Base-by-base conservation (phyloP, 1,140 invertebrate genomes). In the Tetramorium parvispinum region DNA sequence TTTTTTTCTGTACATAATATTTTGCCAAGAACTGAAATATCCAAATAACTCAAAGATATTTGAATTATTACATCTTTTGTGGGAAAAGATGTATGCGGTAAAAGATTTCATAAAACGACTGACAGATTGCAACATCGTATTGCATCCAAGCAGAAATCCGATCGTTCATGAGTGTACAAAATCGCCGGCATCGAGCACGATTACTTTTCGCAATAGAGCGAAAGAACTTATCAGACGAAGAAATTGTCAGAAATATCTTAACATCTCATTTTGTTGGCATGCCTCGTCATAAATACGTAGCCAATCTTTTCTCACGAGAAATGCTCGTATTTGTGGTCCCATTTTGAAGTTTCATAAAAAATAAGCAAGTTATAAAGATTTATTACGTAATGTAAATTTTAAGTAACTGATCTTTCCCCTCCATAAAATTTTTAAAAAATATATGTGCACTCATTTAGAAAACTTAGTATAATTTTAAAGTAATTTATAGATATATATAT, bases 101-200 rank as follows among this genome's bases (percentile, higher is more conserved):
- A 51, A 1, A 70, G 43, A 71, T 49, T 71, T 51, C 16, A 51
- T 32, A 71, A 46, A 27, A 16, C 16, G 24, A 49, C 7, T 49
- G 43, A 43, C 18, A 43, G 4, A 24, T 49, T 49, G 68, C n/a
- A 24, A 68, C 21, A 49, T 27, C 7, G 6, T 6, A 46, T 49
- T 70, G 13, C 7, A 21, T 86, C 55, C 40, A 10, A 51, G 8
- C 76, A 65, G 61, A 87, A 86, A 87, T 87, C 21, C 65, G 85
- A 86, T 88, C 51, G 43, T 55, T 88, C 49, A 49, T 82, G 71
- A 76, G 66, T 86, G 53, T 66, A 68, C 61, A 86, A 86, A 27
- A 68, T 68, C 21, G 13, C 37, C 6, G 16, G 3, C 13, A 71
- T 16, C 46, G 57, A 21, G 11, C 21, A 81, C 63, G 53, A 87